These are phyloP conservation scores for Paracyclopina nana DNA, from an alignment of 1,140 invertebrate species.

Conservation along the genomic window DNA sequence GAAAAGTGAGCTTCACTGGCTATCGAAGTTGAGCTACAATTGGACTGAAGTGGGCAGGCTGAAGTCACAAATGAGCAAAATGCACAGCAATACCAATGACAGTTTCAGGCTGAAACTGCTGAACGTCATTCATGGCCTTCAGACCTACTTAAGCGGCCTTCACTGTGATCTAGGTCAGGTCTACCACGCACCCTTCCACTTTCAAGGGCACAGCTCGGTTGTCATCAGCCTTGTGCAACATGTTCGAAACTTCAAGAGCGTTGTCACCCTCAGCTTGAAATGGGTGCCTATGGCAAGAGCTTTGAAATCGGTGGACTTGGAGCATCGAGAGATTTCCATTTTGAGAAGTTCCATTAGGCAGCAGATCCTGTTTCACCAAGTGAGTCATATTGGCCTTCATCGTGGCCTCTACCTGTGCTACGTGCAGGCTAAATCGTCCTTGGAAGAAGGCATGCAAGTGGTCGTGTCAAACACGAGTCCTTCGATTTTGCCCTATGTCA, in stretches of 20 bases:
- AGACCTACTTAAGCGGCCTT: slow-evolving; percentile 38
- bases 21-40: slow-evolving; percentile 79
- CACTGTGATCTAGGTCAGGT: neutral
- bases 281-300: slow-evolving; percentile 69
- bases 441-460: slow-evolving; percentile 79
- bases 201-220: slow-evolving; percentile 48
- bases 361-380: slow-evolving; percentile 77
- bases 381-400: slow-evolving; percentile 51
- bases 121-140: slow-evolving; percentile 75
- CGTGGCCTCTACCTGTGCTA: slow-evolving; percentile 83
- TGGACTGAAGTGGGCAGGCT: slow-evolving; percentile 87
- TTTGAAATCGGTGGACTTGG: slow-evolving; percentile 29
- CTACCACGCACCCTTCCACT: neutral
- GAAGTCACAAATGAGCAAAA: slow-evolving; percentile 76
- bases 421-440: slow-evolving; percentile 63
- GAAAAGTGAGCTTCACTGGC: slow-evolving; percentile 84
- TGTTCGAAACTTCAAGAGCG: slow-evolving; percentile 55
- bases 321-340: slow-evolving; percentile 30
- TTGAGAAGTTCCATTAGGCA: slow-evolving; percentile 33
- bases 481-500: slow-evolving; percentile 75
- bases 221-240: slow-evolving; percentile 68
- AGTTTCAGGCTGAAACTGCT: slow-evolving; percentile 79
- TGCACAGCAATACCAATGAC: slow-evolving; percentile 57
- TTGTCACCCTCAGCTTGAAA: slow-evolving; percentile 57
- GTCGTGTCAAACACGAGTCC: slow-evolving; percentile 71